phyloP scores from a whole-genome alignment of 2,888 invertebrate genomes.

The Rhimphoctona megacephalus region DNA sequence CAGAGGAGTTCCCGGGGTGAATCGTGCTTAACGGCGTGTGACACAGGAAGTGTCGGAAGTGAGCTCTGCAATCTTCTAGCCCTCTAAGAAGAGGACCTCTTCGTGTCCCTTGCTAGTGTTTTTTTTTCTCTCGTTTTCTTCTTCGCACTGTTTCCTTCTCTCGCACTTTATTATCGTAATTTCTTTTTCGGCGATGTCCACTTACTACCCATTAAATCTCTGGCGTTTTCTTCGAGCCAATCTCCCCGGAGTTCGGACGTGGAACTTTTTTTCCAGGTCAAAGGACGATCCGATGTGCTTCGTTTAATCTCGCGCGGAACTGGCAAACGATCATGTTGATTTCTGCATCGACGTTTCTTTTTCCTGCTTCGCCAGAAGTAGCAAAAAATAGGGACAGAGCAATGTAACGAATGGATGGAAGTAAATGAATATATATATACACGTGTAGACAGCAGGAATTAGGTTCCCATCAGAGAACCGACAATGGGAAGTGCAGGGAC shows the following conservation, averaged over 20 bases:
- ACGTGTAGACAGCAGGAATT: slow-evolving; percentile 69
- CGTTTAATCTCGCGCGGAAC: slow-evolving; percentile 56
- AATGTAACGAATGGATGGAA: slow-evolving; percentile 7
- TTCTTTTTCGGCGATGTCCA: background rate
- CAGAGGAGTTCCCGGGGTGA: slow-evolving; percentile 69
- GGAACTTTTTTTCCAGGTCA: slow-evolving; percentile 23
- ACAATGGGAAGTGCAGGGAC: slow-evolving; percentile 69
- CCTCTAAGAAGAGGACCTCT: slow-evolving; percentile 61
- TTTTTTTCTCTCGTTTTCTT: slow-evolving; percentile 30
- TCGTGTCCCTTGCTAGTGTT: slow-evolving; percentile 23
- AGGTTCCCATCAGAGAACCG: slow-evolving; percentile 73
- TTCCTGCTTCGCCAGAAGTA: background rate
- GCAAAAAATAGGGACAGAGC: slow-evolving; percentile 21
- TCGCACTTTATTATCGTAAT: slow-evolving; percentile 20
- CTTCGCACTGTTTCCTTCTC: slow-evolving; percentile 25
- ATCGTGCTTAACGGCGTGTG: slow-evolving; percentile 85
- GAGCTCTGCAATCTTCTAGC: slow-evolving; percentile 60
- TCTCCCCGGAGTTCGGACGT: slow-evolving; percentile 2
- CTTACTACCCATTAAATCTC: background rate
- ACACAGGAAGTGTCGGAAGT: slow-evolving; percentile 83
- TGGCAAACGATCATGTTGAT: background rate
- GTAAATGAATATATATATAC: slow-evolving; percentile 1
- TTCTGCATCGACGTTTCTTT: background rate
- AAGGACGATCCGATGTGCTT: background rate
- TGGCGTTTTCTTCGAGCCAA: background rate